These are phyloP conservation scores for Gobiocypris rarus DNA, from an alignment of 2,113 vertebrate genomes.

Conservation along the genomic window DNA sequence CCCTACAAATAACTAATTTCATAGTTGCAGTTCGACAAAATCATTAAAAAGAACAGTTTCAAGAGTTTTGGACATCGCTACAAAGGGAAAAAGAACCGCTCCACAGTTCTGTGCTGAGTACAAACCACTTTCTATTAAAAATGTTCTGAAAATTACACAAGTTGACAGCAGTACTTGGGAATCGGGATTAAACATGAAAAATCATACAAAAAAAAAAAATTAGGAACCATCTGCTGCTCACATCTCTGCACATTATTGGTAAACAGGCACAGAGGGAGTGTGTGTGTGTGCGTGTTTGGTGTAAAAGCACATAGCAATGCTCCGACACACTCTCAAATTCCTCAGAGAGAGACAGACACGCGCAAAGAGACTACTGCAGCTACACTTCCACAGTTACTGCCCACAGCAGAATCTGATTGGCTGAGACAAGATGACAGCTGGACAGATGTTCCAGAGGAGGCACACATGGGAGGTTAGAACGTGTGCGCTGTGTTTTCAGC, in stretches of 20 bases:
- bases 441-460: slow-evolving; percentile 80
- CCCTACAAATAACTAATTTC: background rate
- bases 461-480: slow-evolving; percentile 68
- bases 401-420: slow-evolving; percentile 72
- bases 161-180: slow-evolving; percentile 20
- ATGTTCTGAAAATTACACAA: background rate
- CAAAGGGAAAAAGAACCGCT: too few relatives aligned
- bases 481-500: slow-evolving; percentile 62
- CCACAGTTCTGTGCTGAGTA: too few relatives aligned
- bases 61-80: background rate
- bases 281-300: slow-evolving; percentile 11
- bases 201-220: slow-evolving; percentile 1
- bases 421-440: slow-evolving; percentile 79
- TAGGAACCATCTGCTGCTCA: slow-evolving; percentile 36
- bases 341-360: slow-evolving; percentile 49
- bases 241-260: slow-evolving; percentile 44
- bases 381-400: slow-evolving; percentile 77
- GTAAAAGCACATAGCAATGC: slow-evolving; percentile 36
- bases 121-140: background rate
- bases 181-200: slow-evolving; percentile 18
- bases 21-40: background rate
- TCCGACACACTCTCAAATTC: slow-evolving; percentile 36
- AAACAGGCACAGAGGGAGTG: slow-evolving; percentile 45
- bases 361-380: slow-evolving; percentile 57
- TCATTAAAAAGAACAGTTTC: background rate